Percentiles rank a stretch among this genome's conserved stretches.
These are phyloP conservation scores for Whitmania pigra DNA, from an alignment of 1,140 invertebrate genomes.

Conservation along the genomic window DNA sequence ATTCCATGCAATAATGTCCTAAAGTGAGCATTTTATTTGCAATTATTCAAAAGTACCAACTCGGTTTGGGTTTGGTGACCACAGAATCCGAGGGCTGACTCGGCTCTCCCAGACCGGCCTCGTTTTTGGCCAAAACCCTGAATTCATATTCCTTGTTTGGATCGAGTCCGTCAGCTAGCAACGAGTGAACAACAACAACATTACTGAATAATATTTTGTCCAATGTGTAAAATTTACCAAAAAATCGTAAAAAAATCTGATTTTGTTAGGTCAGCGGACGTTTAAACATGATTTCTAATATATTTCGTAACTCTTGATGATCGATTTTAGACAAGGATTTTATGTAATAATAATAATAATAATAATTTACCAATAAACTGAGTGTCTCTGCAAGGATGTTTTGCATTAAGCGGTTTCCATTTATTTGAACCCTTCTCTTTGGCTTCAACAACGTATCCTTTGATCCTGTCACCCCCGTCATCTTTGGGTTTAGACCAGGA, in stretches of 20 bases:
- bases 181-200: neutral
- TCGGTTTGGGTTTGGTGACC: conserved; percentile 80
- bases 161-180: conserved; percentile 76
- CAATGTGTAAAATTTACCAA: no score
- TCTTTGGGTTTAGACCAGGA: conserved; percentile 73
- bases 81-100: conserved; percentile 74
- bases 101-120: conserved; percentile 83
- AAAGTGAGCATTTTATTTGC: neutral
- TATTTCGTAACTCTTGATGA: no score
- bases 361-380: conserved; percentile 33
- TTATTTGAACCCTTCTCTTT: conserved; percentile 46
- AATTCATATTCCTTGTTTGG: conserved; percentile 96
- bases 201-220: no score
- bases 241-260: no score
- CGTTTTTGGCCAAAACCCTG: conserved; percentile 84
- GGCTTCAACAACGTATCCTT: conserved; percentile 67
- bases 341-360: neutral
- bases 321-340: no score
- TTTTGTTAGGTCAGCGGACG: no score
- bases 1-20: no score
- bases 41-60: conserved; percentile 36
- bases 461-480: conserved; percentile 85
- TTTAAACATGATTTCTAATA: no score
- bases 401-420: conserved; percentile 69
- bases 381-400: conserved; percentile 70